Conservation (phyloP, 2,888 invertebrate species). For the Hypolimnas misippus region DNA sequence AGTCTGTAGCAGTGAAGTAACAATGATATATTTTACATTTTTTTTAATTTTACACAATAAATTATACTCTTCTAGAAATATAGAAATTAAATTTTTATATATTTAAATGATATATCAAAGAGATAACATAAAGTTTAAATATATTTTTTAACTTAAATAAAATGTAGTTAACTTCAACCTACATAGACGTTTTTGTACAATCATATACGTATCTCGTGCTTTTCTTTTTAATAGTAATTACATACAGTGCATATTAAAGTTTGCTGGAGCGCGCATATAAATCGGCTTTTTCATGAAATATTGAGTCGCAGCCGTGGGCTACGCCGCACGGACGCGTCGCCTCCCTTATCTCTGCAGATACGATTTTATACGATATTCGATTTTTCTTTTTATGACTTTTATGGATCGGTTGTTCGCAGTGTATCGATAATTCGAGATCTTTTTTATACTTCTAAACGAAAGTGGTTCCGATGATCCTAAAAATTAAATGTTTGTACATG, state of each 20-base stretch:
- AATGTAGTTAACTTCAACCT: background rate
- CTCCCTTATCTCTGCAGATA: slow-evolving; percentile 77
- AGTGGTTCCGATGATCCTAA: slow-evolving; percentile 28
- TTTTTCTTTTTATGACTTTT: slow-evolving; percentile 79
- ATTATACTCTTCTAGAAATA: no score
- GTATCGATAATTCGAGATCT: slow-evolving; percentile 78
- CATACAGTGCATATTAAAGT: slow-evolving; percentile 74
- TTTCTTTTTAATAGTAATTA: slow-evolving; percentile 72
- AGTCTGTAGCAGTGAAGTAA: no score
- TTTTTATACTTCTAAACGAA: slow-evolving; percentile 42
- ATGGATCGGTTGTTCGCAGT: slow-evolving; percentile 78
- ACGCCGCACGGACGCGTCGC: slow-evolving; percentile 69
- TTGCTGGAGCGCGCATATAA: slow-evolving; percentile 77
- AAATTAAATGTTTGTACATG: slow-evolving; percentile 25
- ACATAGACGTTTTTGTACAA: slow-evolving; percentile 6
- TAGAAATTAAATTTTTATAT: no score
- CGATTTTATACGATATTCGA: slow-evolving; percentile 79
- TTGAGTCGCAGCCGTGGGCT: slow-evolving; percentile 78
- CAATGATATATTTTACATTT: no score
- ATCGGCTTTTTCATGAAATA: slow-evolving; percentile 82
- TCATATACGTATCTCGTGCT: slow-evolving; percentile 16
- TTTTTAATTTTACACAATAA: no score
- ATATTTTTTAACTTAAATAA: background rate
- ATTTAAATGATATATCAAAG: background rate
- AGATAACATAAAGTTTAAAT: background rate